Percentiles rank a stretch among this genome's conserved stretches.
Conservation (phyloP, 1,140 invertebrate species). For the Macrobrachium nipponense region DNA sequence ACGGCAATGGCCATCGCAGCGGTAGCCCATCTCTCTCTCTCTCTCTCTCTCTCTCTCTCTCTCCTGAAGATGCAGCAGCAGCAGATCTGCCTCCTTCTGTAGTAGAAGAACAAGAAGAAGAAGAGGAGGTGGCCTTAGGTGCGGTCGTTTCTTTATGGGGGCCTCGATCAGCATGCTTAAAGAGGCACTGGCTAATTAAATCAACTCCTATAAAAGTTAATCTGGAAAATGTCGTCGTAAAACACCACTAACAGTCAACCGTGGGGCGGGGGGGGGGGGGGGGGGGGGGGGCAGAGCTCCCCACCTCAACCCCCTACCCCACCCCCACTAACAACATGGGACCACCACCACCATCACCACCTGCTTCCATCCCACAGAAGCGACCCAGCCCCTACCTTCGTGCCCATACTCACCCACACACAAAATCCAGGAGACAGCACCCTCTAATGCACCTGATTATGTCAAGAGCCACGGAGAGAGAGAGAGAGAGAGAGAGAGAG, state of each 20-base stretch:
- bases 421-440: too few relatives aligned
- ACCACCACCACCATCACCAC: neutral
- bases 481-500: conserved; percentile 17
- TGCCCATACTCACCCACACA: neutral
- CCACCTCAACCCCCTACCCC: neutral
- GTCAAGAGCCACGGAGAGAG: neutral
- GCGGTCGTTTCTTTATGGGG: too few relatives aligned
- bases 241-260: too few relatives aligned
- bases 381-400: neutral
- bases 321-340: neutral
- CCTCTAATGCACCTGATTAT: neutral
- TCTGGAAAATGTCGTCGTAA: too few relatives aligned
- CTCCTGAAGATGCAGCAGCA: neutral
- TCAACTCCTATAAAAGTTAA: too few relatives aligned
- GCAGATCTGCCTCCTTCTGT: neutral
- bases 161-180: too few relatives aligned
- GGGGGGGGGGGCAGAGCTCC: neutral
- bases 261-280: neutral
- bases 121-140: too few relatives aligned
- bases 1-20: neutral
- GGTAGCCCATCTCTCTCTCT: too few relatives aligned
- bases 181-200: too few relatives aligned
- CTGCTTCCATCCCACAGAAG: neutral
- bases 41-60: neutral
- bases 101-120: too few relatives aligned